Conservation (phyloP, 1,140 invertebrate species). For the Lepidurus arcticus region DNA sequence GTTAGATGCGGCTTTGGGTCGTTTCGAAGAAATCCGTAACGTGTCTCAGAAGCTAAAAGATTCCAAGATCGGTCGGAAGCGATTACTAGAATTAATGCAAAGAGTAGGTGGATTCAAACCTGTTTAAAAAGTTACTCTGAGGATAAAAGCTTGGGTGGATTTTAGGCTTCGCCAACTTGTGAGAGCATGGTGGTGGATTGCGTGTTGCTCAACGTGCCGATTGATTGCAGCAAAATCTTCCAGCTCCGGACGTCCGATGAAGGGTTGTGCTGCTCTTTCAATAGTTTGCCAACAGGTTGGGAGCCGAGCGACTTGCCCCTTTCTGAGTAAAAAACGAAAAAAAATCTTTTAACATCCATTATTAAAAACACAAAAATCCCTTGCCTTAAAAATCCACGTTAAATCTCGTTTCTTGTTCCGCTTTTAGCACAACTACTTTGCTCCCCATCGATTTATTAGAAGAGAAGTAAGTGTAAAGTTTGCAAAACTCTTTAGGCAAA, state of each 20-base stretch:
- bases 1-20: not conserved
- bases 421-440: slow-evolving; percentile 38
- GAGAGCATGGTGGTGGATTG: slow-evolving; percentile 44
- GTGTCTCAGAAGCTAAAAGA: not conserved
- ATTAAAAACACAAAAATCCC: not conserved
- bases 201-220: slow-evolving; percentile 57
- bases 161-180: slow-evolving; percentile 23
- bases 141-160: too few relatives aligned
- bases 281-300: slow-evolving; percentile 24
- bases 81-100: not conserved
- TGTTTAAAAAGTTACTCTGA: too few relatives aligned
- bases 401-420: slow-evolving; percentile 39
- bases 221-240: slow-evolving; percentile 55
- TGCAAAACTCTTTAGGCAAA: not conserved
- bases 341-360: too few relatives aligned
- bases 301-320: not conserved
- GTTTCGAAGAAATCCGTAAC: not conserved
- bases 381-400: not conserved
- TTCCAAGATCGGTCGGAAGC: not conserved
- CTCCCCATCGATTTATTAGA: slow-evolving; percentile 36
- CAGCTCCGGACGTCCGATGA: slow-evolving; percentile 46
- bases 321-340: slow-evolving; percentile 22
- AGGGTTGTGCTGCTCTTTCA: slow-evolving; percentile 35
- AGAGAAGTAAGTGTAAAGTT: slow-evolving; percentile 6
- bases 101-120: not conserved